Evolutionary conservation across 2,888 invertebrate genomes (phyloP), one percentile per base, ranked within the genome.

Genomic region (Tethea ocularis): DNA sequence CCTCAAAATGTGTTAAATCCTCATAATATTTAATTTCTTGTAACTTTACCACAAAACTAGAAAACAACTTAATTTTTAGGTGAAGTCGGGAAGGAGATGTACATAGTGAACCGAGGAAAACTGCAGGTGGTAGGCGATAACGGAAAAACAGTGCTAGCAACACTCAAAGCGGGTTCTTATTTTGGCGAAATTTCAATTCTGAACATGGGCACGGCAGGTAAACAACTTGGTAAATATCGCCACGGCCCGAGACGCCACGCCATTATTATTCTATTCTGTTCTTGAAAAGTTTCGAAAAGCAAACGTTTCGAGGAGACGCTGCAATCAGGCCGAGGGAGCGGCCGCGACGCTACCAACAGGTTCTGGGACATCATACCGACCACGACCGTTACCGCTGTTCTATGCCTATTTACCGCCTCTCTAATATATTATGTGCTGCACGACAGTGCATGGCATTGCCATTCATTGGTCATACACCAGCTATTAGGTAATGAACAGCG

Each of bases 131-230:
- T 98, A 74, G 98, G 96, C 66, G 98, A 98, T 94, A 98, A 98
- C 92, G 98, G 98, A 74, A 96, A 98, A 93, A 98, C 98, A 58
- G 98, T 99, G 73, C 95, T 99, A 91, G 99, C 99, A 82, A 99
- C 98, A 72, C 95, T 99, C 84, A 98, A 98, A 93, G 99, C 99
- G 80, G 99, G 99, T 91, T 98, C 98, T 92, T 99, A 99, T 95
- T 99, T 99, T 94, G 99, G 99, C 85, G 99, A 99, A 95, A 99
- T 99, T 94, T 98, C 98, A 94, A 99, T 99, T 94, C 96, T 99
- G 93, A 98, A 98, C 95, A 98, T 98, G 98, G 99, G 99, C 94
- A 98, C 98, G 91, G 99, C 99, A 96, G 98, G 98, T 98, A 97
- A 97, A 97, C 96, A 96, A 95, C 96, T 97, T 96, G 97, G 97